Conservation (phyloP, 2,113 vertebrate species). For the Columba janthina region DNA sequence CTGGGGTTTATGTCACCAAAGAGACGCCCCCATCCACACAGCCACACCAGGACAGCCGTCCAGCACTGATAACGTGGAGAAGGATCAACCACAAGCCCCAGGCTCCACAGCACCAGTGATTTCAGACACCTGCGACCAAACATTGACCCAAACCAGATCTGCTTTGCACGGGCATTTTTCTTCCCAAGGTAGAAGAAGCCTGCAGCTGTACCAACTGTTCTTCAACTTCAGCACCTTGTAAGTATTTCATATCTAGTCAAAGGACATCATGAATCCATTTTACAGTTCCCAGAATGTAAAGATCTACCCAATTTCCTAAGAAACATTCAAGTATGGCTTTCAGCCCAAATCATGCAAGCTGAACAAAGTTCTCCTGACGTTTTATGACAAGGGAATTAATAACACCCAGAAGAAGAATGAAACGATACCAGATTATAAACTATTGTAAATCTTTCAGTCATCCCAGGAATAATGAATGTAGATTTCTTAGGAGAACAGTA, state of each 20-base stretch:
- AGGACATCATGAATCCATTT: constrained; percentile 41
- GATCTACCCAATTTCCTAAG: constrained; percentile 48
- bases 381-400: constrained; percentile 68
- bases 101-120: accelerated
- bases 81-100: not conserved
- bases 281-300: constrained; percentile 43
- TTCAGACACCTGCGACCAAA: not conserved
- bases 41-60: not conserved
- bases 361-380: constrained; percentile 56
- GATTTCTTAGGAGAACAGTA: constrained; percentile 48
- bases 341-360: constrained; percentile 38
- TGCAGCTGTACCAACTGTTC: not conserved
- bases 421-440: constrained; percentile 64
- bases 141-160: not conserved
- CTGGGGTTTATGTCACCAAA: accelerated
- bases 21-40: accelerated
- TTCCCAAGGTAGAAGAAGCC: not conserved
- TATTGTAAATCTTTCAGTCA: constrained; percentile 67
- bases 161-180: not conserved
- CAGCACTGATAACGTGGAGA: not conserved
- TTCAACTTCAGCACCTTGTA: not conserved
- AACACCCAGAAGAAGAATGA: constrained; percentile 58
- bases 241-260: not conserved
- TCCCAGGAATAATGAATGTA: constrained; percentile 60
- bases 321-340: constrained; percentile 42